Base-by-base conservation (phyloP, 2,797 vertebrate species). In the Streptopelia turtur region DNA sequence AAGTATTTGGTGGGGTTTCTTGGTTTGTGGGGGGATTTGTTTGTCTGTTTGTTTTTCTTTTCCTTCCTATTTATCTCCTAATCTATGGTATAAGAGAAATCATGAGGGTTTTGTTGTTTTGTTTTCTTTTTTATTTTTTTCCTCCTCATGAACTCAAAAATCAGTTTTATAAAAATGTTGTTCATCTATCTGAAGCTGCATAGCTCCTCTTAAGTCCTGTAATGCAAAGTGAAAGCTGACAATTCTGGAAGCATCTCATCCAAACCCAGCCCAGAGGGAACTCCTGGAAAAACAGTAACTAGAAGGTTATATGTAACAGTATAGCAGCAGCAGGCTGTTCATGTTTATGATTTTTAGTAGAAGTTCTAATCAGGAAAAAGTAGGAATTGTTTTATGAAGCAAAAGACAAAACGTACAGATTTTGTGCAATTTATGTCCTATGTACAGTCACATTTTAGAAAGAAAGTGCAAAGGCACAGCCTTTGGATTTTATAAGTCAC, bases 81-180 rank as follows among this genome's bases (percentile, higher is more conserved):
- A 72, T 35, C 12, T 41, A 9, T 45, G 1, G 3, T 33, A 35
- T 17, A 56, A 21, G 10, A 47, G 6, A 81, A 41, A 35, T 23
- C 2, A 45, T 57, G 43, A 13, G 1, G 3, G 5, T 21, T 78
- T 66, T 30, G 3, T 4, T 17, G 3, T 5, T n/a, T 49, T 49
- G 21, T 49, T 49, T 49, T 24, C 21, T 49, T 49, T 49, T 49
- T 23, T 49, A 23, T 49, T 49, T 7, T 28, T 77, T 61, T n/a
- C 0, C 3, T 66, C 13, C 31, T 63, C 25, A 10, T 55, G 37
- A 70, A 47, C 31, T 63, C 21, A 8, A 55, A 37, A 74, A 47
- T 24, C 4, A 4, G 1, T 11, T 88, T 65, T 41, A 14, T 10
- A 9, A 69, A 83, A 81, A 49, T 15, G 0, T 0, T 49, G 2